Percentiles rank a stretch among this genome's conserved stretches.
phyloP scores from a whole-genome alignment of 64 coral and sea anemone genomes.

The Stichodactyla mertensii region DNA sequence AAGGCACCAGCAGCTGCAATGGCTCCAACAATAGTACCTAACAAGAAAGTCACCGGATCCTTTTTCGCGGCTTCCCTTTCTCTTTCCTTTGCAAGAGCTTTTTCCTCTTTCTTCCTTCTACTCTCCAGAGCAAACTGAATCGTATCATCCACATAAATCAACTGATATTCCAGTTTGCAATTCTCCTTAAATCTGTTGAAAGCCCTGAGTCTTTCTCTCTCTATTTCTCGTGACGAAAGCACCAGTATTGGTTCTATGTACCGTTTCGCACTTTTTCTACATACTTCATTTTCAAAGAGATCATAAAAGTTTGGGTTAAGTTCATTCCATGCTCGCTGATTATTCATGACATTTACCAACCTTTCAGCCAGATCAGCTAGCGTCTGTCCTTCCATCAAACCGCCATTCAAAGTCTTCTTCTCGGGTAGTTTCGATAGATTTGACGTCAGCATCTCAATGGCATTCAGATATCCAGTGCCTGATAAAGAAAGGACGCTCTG shows the following conservation, averaged over 20 bases:
- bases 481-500: neutral
- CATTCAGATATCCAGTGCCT: neutral
- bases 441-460: neutral
- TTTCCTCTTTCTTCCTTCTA: neutral
- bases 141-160: neutral
- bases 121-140: neutral
- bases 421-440: constrained; percentile 18
- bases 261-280: neutral
- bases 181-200: neutral
- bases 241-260: neutral
- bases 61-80: neutral
- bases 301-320: neutral
- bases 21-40: neutral
- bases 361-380: neutral
- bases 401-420: constrained; percentile 45
- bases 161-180: neutral
- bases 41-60: neutral
- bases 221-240: neutral
- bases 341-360: constrained; percentile 6
- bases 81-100: neutral
- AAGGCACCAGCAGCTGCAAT: neutral
- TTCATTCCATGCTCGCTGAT: neutral
- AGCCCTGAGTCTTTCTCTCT: neutral
- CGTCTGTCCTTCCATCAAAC: constrained; percentile 32
- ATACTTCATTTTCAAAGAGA: neutral